Percentiles rank a stretch among this genome's conserved stretches.
Evolutionary conservation across 2,113 vertebrate species (phyloP).

Genomic region (Petaurus breviceps): DNA sequence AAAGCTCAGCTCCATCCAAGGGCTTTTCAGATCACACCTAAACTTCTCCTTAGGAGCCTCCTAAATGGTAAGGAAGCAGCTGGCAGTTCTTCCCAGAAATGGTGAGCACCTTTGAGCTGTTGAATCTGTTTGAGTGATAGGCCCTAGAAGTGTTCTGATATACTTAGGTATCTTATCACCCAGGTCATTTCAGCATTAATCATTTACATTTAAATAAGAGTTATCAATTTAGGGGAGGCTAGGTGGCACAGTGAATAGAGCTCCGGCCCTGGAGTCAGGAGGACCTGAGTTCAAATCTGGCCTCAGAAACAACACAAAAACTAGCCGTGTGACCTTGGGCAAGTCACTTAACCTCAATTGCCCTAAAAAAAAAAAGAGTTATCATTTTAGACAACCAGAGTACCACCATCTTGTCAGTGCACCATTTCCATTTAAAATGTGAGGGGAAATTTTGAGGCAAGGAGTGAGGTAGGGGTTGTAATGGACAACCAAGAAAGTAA

Average conservation of each 20-base stretch:
- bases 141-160: slow-evolving; percentile 32
- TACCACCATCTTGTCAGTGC: slow-evolving; percentile 46
- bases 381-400: slow-evolving; percentile 8
- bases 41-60: not conserved
- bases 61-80: not conserved
- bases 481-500: no score
- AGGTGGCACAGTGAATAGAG: no score
- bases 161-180: slow-evolving; percentile 56
- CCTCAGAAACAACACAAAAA: no score
- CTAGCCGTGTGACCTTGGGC: no score
- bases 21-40: not conserved
- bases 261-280: no score
- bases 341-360: no score
- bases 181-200: slow-evolving; percentile 54
- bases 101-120: not conserved
- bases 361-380: no score
- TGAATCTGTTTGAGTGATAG: slow-evolving; percentile 28
- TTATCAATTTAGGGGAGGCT: slow-evolving; percentile 29
- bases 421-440: slow-evolving; percentile 55
- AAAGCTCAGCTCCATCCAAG: not conserved
- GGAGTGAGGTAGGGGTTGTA: not conserved
- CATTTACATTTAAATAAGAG: slow-evolving; percentile 25
- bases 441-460: slow-evolving; percentile 26
- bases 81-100: not conserved
- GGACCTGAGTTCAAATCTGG: no score